phyloP scores from a whole-genome alignment of 2,797 vertebrate genomes.

The Poliocrania exsul region DNA sequence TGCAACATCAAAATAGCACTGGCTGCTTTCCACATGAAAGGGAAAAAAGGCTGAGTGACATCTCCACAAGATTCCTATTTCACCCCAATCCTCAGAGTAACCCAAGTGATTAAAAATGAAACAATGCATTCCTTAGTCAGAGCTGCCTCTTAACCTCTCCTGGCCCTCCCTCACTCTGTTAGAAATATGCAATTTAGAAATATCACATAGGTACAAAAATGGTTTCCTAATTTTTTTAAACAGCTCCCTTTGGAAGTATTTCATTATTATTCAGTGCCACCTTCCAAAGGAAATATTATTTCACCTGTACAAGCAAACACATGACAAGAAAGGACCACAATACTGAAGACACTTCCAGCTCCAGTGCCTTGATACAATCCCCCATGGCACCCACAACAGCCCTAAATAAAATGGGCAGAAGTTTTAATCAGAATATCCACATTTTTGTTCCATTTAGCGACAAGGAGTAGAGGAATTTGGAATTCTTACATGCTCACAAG shows the following conservation, averaged over 20 bases:
- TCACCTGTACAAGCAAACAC: neutral
- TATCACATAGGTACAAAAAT: neutral
- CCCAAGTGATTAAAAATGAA: conserved; percentile 28
- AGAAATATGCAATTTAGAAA: neutral
- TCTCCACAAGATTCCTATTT: neutral
- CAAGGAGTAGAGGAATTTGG: neutral
- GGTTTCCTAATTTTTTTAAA: neutral
- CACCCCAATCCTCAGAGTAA: neutral
- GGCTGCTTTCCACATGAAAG: conserved; percentile 21
- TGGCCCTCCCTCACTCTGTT: neutral
- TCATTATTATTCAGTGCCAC: neutral
- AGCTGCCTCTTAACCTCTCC: neutral
- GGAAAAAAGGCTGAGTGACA: conserved; percentile 8
- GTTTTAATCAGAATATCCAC: neutral
- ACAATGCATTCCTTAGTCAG: neutral
- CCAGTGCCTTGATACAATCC: neutral
- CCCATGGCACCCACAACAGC: neutral
- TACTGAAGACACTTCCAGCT: neutral
- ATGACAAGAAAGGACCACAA: neutral
- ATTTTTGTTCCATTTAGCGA: neutral
- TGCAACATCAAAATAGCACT: conserved; percentile 36
- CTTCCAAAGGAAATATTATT: neutral
- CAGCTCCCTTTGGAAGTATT: neutral
- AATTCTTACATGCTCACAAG: neutral
- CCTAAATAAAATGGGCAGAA: neutral